These are phyloP conservation scores for Pachyramphus minor DNA, from an alignment of 2,113 vertebrate species.

Conservation along the genomic window DNA sequence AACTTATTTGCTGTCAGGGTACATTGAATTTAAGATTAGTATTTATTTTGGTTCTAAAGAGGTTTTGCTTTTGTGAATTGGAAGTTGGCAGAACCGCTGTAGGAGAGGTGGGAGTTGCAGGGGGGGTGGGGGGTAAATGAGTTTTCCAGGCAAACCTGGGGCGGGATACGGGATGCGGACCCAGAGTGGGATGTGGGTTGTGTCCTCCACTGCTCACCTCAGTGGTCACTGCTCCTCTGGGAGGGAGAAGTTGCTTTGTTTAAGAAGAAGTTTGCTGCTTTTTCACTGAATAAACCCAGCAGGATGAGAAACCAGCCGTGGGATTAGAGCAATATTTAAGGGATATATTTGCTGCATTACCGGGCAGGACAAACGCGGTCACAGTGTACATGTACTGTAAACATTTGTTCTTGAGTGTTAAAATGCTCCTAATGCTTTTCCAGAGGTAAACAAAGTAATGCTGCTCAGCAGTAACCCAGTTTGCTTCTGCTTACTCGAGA, in stretches of 20 bases:
- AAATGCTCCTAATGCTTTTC: neutral
- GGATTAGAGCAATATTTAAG: neutral
- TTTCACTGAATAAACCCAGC: neutral
- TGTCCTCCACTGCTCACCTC: neutral
- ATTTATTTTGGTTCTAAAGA: constrained; percentile 89
- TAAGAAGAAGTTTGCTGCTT: neutral
- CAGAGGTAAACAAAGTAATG: neutral
- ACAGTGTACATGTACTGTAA: accelerated
- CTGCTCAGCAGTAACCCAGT: neutral
- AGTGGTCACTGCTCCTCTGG: neutral
- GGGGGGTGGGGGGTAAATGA: neutral
- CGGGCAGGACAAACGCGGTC: accelerated
- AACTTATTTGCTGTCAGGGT: constrained; percentile 90
- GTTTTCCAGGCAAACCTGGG: neutral
- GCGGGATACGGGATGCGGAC: neutral
- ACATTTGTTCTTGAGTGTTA: neutral
- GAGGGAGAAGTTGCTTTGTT: neutral
- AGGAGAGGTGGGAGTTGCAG: constrained; percentile 28
- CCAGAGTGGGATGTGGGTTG: neutral
- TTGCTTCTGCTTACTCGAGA: neutral
- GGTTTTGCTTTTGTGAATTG: constrained; percentile 78
- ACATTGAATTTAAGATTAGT: constrained; percentile 92
- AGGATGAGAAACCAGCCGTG: neutral
- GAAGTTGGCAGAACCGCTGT: constrained; percentile 46
- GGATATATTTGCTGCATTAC: accelerated